These are phyloP conservation scores for Zaprionus capensis DNA, from an alignment of 1,140 invertebrate species.

Conservation along the genomic window DNA sequence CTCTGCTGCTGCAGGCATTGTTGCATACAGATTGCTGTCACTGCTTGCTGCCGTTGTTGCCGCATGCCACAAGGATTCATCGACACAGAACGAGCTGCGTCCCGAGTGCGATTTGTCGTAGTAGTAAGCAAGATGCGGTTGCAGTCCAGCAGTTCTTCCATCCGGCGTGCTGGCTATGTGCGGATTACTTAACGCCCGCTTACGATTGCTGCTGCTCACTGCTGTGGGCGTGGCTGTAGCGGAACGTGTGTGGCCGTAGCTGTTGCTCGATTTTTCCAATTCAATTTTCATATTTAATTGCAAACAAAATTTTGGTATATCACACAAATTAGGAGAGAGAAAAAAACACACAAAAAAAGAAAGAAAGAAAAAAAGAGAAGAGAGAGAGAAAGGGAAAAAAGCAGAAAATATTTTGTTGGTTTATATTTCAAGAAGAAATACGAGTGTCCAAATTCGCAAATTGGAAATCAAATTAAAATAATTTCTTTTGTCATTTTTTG, in stretches of 20 bases:
- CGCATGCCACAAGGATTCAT: constrained; percentile 70
- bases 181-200: constrained; percentile 77
- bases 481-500: constrained; percentile 7
- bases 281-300: constrained; percentile 10
- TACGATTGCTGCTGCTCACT: constrained; percentile 49
- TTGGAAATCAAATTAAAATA: constrained; percentile 33
- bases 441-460: constrained; percentile 17
- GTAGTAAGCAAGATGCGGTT: constrained; percentile 69
- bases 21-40: constrained; percentile 61
- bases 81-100: constrained; percentile 72
- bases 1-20: constrained; percentile 28
- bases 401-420: constrained; percentile 40
- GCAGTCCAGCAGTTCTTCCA: constrained; percentile 22
- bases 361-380: constrained; percentile 36
- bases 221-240: constrained; percentile 11
- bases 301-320: constrained; percentile 8
- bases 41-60: constrained; percentile 35
- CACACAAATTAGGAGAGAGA: constrained; percentile 18
- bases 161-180: constrained; percentile 58
- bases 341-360: constrained; percentile 23
- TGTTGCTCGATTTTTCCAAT: constrained; percentile 17
- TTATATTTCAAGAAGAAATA: constrained; percentile 30
- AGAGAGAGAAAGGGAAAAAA: constrained; percentile 27
- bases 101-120: constrained; percentile 70
- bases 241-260: constrained; percentile 12